Evolutionary conservation across 1,140 invertebrate species (phyloP).

Genomic region (Trichogramma pretiosum): DNA sequence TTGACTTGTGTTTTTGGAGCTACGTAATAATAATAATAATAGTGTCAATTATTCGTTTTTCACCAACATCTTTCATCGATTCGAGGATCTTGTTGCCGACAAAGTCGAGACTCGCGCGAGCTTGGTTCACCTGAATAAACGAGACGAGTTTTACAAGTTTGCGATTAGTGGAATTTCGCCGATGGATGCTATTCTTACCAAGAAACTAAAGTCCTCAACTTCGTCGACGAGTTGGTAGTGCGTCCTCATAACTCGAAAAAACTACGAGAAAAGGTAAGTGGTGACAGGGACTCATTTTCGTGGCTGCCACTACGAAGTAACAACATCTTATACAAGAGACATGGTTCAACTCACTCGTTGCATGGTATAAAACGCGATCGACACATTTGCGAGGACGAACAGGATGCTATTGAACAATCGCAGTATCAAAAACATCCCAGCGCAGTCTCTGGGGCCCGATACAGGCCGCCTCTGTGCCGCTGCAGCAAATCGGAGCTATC

Average conservation of each 20-base stretch:
- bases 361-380: slow-evolving; percentile 25
- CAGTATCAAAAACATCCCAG: slow-evolving; percentile 25
- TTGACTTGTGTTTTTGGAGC: too few relatives aligned
- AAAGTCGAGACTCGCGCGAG: slow-evolving; percentile 27
- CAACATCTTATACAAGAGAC: too few relatives aligned
- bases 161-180: too few relatives aligned
- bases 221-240: slow-evolving; percentile 30
- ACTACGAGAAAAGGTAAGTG: slow-evolving; percentile 26
- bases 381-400: slow-evolving; percentile 24
- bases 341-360: slow-evolving; percentile 31
- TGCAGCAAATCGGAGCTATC: too few relatives aligned
- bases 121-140: slow-evolving; percentile 24
- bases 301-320: background rate
- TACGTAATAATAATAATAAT: too few relatives aligned
- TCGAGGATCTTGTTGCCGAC: slow-evolving; percentile 26
- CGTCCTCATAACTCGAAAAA: slow-evolving; percentile 25
- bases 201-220: slow-evolving; percentile 25
- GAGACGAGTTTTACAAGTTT: too few relatives aligned
- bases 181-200: slow-evolving; percentile 21
- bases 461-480: too few relatives aligned
- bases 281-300: background rate
- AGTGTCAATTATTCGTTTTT: too few relatives aligned
- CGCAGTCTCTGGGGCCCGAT: too few relatives aligned
- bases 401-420: slow-evolving; percentile 28
- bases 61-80: slow-evolving; percentile 30